Conservation (phyloP, 1,140 invertebrate genomes). For the Chlorops oryzae region DNA sequence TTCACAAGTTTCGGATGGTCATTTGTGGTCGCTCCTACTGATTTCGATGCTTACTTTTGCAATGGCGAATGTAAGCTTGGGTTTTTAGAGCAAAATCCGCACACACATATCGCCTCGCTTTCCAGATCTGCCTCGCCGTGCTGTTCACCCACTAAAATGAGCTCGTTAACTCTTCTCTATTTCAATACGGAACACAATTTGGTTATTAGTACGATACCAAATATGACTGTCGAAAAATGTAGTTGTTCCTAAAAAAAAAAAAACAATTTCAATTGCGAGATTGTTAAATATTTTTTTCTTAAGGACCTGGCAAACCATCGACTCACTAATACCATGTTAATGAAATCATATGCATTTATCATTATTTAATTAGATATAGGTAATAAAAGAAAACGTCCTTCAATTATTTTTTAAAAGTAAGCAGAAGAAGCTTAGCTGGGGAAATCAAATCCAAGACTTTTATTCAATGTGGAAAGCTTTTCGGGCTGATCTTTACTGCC, state of each 20-base stretch:
- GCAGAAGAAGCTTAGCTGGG: too few species aligned
- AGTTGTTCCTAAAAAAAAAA: constrained; percentile 86
- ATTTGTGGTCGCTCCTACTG: constrained; percentile 94
- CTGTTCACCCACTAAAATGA: constrained; percentile 83
- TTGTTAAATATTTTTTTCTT: too few species aligned
- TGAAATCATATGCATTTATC: too few species aligned
- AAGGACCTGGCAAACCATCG: too few species aligned
- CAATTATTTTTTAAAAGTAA: too few species aligned
- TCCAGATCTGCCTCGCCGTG: constrained; percentile 70
- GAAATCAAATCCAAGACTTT: too few species aligned
- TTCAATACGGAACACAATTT: constrained; percentile 85
- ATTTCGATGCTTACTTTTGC: constrained; percentile 95
- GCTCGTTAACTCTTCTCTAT: constrained; percentile 87
- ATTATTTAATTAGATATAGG: too few species aligned
- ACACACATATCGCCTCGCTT: constrained; percentile 86
- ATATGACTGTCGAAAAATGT: constrained; percentile 90
- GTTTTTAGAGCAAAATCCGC: constrained; percentile 84
- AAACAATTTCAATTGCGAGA: too few species aligned
- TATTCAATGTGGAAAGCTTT: too few species aligned
- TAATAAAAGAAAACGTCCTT: too few species aligned
- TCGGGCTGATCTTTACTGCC: too few species aligned
- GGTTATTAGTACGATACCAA: constrained; percentile 78
- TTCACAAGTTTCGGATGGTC: constrained; percentile 97
- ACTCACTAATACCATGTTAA: too few species aligned
- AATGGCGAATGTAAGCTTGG: constrained; percentile 88